Percentiles rank a stretch among this genome's conserved stretches.
These are phyloP conservation scores for Hypomecis punctinalis DNA, from an alignment of 2,888 invertebrate species.

Conservation along the genomic window DNA sequence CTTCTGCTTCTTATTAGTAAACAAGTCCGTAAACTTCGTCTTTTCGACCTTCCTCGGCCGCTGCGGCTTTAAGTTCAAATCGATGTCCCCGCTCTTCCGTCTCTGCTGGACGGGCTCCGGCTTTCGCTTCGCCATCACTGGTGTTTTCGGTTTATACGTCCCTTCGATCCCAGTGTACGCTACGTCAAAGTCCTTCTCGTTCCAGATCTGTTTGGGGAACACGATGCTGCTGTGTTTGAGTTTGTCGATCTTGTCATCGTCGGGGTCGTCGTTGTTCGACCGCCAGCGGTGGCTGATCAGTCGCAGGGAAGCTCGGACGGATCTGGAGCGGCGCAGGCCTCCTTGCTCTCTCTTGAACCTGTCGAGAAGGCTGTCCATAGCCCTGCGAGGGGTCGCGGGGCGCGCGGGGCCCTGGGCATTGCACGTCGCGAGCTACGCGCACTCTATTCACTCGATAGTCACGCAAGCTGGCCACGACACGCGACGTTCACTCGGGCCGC, in stretches of 20 bases:
- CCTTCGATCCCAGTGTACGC: constrained; percentile 79
- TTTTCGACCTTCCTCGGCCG: constrained; percentile 73
- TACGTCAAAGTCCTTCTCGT: constrained; percentile 74
- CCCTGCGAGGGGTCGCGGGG: constrained; percentile 73
- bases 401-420: constrained; percentile 76
- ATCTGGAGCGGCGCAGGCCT: constrained; percentile 86
- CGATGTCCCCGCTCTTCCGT: constrained; percentile 77
- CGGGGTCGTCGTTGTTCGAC: constrained; percentile 70
- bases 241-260: constrained; percentile 62
- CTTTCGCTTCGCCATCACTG: constrained; percentile 76
- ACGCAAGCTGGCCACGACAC: constrained; percentile 70
- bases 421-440: constrained; percentile 80
- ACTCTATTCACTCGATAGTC: constrained; percentile 80
- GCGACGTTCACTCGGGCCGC: constrained; percentile 80
- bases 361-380: constrained; percentile 83
- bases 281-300: constrained; percentile 87
- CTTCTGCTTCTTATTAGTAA: constrained; percentile 78
- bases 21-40: constrained; percentile 77
- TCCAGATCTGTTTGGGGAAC: constrained; percentile 73
- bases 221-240: constrained; percentile 71
- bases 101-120: constrained; percentile 65
- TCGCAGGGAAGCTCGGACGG: constrained; percentile 89
- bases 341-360: constrained; percentile 81
- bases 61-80: constrained; percentile 73
- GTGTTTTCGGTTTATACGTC: constrained; percentile 78